A percentile compares a stretch with the other conserved stretches of the same genome.
Evolutionary conservation across 2,797 vertebrate genomes (phyloP).

Genomic region (Naso thynnoides): DNA sequence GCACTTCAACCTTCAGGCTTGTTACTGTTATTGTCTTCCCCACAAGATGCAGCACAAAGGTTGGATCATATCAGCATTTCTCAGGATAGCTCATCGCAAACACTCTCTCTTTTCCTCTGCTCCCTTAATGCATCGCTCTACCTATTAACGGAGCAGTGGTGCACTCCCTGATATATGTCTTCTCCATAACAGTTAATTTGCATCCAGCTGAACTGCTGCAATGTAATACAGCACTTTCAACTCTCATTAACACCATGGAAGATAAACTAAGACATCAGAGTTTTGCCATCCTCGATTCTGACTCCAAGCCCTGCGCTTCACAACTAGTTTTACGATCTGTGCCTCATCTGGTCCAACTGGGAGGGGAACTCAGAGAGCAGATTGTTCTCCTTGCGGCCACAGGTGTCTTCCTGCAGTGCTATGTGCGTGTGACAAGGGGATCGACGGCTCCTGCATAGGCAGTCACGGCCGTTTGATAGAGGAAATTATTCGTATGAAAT

Average conservation of each 20-base stretch:
- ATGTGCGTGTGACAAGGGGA: conserved; percentile 27
- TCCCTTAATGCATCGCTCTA: conserved; percentile 2
- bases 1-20: conserved; percentile 37
- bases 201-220: conserved; percentile 52
- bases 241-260: conserved; percentile 42
- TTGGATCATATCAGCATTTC: conserved; percentile 30
- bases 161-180: conserved; percentile 1
- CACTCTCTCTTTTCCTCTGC: not conserved
- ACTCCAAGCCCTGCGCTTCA: conserved; percentile 15
- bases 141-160: conserved; percentile 13
- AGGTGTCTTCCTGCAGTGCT: conserved; percentile 48
- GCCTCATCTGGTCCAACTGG: conserved; percentile 38
- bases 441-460: conserved; percentile 11
- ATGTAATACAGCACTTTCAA: conserved; percentile 6
- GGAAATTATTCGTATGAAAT: conserved; percentile 13
- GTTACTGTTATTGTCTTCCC: conserved; percentile 42
- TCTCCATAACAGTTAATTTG: conserved; percentile 20
- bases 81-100: conserved; percentile 6
- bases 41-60: conserved; percentile 26
- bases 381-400: conserved; percentile 43
- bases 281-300: conserved; percentile 15
- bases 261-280: conserved; percentile 44
- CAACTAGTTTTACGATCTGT: conserved; percentile 42
- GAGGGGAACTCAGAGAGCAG: conserved; percentile 37
- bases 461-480: conserved; percentile 6